A percentile compares a stretch with the other conserved stretches of the same genome.
Evolutionary conservation across 2,797 vertebrate genomes (phyloP).

Genomic region (Apogon hyalosoma): DNA sequence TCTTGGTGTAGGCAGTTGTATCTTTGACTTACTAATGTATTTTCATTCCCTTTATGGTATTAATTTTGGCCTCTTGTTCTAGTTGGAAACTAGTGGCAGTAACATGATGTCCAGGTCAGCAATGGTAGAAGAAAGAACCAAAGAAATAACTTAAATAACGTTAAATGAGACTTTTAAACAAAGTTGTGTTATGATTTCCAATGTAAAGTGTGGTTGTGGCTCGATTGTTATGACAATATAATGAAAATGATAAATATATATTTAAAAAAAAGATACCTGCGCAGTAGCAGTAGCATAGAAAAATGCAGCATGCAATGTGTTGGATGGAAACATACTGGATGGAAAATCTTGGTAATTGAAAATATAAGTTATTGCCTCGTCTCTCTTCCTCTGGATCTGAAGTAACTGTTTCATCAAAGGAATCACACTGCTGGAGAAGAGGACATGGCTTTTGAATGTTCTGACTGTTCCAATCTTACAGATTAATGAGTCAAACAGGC

Average conservation of each 20-base stretch:
- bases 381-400: constrained; percentile 49
- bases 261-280: constrained; percentile 28
- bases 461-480: constrained; percentile 82
- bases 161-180: constrained; percentile 14
- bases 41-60: background rate
- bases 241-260: constrained; percentile 43
- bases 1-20: background rate
- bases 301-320: constrained; percentile 48
- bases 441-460: constrained; percentile 72
- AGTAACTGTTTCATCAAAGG: constrained; percentile 74
- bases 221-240: constrained; percentile 48
- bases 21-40: background rate
- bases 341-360: constrained; percentile 76
- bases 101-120: background rate
- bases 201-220: constrained; percentile 13
- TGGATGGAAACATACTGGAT: constrained; percentile 42
- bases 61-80: too few relatives aligned
- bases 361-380: constrained; percentile 71
- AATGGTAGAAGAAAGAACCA: too few relatives aligned
- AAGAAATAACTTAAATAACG: background rate
- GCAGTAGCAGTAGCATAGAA: constrained; percentile 50
- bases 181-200: constrained; percentile 6
- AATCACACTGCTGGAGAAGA: constrained; percentile 60
- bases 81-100: background rate
- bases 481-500: constrained; percentile 80